Conservation (phyloP, 1,140 invertebrate species). For the Platyscapa corneri region DNA sequence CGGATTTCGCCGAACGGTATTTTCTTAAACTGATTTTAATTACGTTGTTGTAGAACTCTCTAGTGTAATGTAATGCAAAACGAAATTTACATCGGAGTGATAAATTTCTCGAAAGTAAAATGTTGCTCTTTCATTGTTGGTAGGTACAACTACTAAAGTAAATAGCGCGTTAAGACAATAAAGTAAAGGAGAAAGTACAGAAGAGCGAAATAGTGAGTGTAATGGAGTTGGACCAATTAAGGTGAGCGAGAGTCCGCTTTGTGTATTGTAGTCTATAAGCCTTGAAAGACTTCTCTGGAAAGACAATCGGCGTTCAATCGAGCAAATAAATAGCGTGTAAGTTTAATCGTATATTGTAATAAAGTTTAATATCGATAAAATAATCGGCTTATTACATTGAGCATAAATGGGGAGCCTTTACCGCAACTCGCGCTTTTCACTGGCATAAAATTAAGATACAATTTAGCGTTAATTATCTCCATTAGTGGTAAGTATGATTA, state of each 20-base stretch:
- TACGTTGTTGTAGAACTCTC: too few species aligned
- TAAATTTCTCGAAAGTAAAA: constrained; percentile 2
- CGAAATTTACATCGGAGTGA: background rate
- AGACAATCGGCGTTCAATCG: constrained; percentile 27
- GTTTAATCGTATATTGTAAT: constrained; percentile 9
- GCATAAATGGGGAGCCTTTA: background rate
- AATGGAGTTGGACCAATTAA: constrained; percentile 37
- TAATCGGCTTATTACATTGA: background rate
- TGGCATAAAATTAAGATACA: too few species aligned
- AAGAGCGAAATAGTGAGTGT: background rate
- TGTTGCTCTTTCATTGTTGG: background rate
- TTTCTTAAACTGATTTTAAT: too few species aligned
- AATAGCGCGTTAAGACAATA: constrained; percentile 25
- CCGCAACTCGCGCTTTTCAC: too few species aligned
- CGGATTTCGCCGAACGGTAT: too few species aligned
- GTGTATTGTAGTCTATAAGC: constrained; percentile 26
- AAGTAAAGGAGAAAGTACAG: constrained; percentile 34
- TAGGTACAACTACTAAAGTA: background rate
- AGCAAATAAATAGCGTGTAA: constrained; percentile 12
- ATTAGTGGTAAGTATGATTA: too few species aligned
- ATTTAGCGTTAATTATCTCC: too few species aligned
- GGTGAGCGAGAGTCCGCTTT: constrained; percentile 7
- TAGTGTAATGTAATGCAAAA: too few species aligned
- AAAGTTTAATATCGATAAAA: background rate
- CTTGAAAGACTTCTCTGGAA: constrained; percentile 15